Evolutionary conservation across 2,888 invertebrate species (phyloP), one percentile per base, ranked within the genome.

Genomic region (Didymodactylos carnosus): DNA sequence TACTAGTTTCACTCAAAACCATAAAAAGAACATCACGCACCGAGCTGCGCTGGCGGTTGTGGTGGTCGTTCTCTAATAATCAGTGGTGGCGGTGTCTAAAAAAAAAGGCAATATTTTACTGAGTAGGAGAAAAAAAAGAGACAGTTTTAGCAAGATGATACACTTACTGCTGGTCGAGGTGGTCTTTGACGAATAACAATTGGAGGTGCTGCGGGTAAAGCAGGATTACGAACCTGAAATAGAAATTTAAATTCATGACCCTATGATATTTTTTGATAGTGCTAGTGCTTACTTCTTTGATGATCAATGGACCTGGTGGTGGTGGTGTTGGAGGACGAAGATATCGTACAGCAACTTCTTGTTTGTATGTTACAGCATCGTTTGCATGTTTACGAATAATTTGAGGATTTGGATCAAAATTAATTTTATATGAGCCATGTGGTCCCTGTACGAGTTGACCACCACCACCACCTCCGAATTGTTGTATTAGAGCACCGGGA

Each of bases 271-370:
- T 19, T 23, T 27, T 2, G 35, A 53, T 27, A 35, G 7, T 49
- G n/a, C n/a, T n/a, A n/a, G n/a, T n/a, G n/a, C 3, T 35, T 3
- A 71, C n/a, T 43, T 74, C 71, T 29, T 71, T 73, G 25, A 73
- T 73, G 8, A 73, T 71, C 19, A 73, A 70, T 40, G 70, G 70
- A 10, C 73, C 74, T 19, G 74, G 74, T 35, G 71, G n/a, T 39
- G 74, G 74, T 25, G 74, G 74, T 53, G 74, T 74, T 25, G 74
- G 74, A n/a, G 74, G 74, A 23, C 74, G 25, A 25, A 74, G 39
- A 69, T 74, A 74, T 46, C 74, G 39, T 11, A 74, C 71, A 19
- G 74, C 74, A 16, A 74, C 23, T 43, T 74, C 74, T 69, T 74
- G 74, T 23, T 71, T 69, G 39, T 71, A 74, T 46, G 71, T 71